Evolutionary conservation across 2,888 invertebrate genomes (phyloP), one percentile per base, ranked within the genome.

Genomic region (Agrochola circellaris): DNA sequence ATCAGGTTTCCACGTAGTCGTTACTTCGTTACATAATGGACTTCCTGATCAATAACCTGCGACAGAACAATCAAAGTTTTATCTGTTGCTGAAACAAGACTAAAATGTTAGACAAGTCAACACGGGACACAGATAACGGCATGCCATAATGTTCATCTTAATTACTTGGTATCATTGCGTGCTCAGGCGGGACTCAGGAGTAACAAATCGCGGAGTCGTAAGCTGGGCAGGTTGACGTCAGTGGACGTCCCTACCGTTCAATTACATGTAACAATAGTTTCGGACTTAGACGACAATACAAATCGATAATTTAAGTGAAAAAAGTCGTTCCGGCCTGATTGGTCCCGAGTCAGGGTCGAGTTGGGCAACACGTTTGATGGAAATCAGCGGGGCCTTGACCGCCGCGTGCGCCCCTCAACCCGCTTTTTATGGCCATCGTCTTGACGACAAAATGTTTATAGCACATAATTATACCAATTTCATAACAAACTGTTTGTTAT

Each of bases 271-370:
- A 88, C 85, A 82, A 89, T 84, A 79, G 81, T 79, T 75, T 79
- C 34, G 71, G 62, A 84, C 77, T 81, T 64, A 75, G 75, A 84
- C 82, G 83, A 89, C 91, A 92, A 91, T 90, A 92, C 91, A 91
- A 91, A 93, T 93, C 91, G 90, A 94, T 94, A 94, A 88, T 94
- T 94, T 91, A 91, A 92, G 92, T 92, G 92, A 93, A 95, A 95
- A 95, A 95, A 93, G 91, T 88, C 95, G 96, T 96, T 96, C 96
- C 96, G 95, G 93, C 94, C 96, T 96, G 96, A 95, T 96, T 96
- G 92, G 91, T 89, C 84, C 82, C 91, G 71, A 93, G 94, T 94
- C 96, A 96, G 96, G 96, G 96, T 94, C 95, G 92, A 78, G 89
- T 96, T 96, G 93, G 92, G 96, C 95, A 96, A 96, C 92, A 85